Evolutionary conservation across 2,113 vertebrate species (phyloP).

Genomic region (Pagrus major): DNA sequence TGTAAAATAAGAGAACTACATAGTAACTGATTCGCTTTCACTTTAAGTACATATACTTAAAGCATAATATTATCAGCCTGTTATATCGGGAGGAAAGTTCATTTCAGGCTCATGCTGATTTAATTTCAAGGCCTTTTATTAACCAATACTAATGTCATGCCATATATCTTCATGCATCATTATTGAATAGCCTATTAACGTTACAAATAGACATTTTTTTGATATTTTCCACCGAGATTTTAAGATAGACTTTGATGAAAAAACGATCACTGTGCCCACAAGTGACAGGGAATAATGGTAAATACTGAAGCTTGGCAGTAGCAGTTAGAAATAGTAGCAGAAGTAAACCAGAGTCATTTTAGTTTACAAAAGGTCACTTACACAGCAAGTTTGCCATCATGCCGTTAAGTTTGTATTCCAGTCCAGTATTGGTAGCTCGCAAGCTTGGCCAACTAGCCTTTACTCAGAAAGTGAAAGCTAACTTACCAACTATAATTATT

Average conservation of each 20-base stretch:
- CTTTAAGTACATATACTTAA: too few relatives aligned
- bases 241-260: not conserved
- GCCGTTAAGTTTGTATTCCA: not conserved
- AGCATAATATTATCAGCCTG: too few relatives aligned
- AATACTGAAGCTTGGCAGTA: too few relatives aligned
- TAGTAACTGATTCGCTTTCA: too few relatives aligned
- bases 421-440: not conserved
- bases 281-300: not conserved
- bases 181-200: not conserved
- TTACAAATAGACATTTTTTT: not conserved
- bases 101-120: too few relatives aligned
- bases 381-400: not conserved
- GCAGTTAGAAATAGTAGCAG: not conserved
- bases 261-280: not conserved
- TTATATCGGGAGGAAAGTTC: too few relatives aligned
- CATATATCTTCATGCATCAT: too few relatives aligned
- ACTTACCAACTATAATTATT: not conserved
- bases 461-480: not conserved
- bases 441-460: not conserved
- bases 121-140: too few relatives aligned
- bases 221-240: not conserved
- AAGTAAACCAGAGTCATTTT: not conserved
- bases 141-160: too few relatives aligned
- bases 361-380: not conserved
- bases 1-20: too few relatives aligned